These are phyloP conservation scores for Dicerorhinus sumatrensis DNA, from an alignment of 2,113 vertebrate genomes.

Conservation along the genomic window DNA sequence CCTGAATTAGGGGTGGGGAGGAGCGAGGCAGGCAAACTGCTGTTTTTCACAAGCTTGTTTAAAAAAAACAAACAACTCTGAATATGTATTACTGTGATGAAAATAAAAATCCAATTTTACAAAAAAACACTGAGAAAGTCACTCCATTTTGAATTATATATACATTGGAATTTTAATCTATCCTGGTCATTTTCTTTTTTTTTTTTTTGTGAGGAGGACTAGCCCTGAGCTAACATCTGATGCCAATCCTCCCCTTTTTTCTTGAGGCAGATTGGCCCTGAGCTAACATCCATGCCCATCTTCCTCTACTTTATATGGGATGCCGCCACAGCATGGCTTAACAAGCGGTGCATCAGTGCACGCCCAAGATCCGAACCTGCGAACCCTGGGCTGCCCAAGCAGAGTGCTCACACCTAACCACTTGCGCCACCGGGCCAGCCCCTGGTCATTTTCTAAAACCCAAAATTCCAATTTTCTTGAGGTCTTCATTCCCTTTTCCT, in stretches of 20 bases:
- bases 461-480: neutral
- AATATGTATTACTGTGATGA: neutral
- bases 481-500: neutral
- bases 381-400: too few species aligned
- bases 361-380: too few species aligned
- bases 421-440: too few species aligned
- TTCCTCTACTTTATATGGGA: too few species aligned
- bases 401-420: too few species aligned
- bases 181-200: neutral
- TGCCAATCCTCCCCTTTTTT: too few species aligned
- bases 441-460: neutral
- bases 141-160: neutral
- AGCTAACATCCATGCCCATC: too few species aligned
- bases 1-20: neutral
- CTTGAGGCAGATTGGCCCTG: too few species aligned
- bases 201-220: too few species aligned
- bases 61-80: neutral
- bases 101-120: conserved; percentile 23
- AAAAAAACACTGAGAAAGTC: neutral
- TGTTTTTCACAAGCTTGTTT: neutral
- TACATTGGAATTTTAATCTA: neutral
- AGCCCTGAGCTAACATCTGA: too few species aligned
- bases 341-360: too few species aligned
- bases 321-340: too few species aligned
- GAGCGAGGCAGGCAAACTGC: neutral